Base-by-base conservation (phyloP, 2,113 vertebrate species). In the Dunckerocampus dactyliophorus region DNA sequence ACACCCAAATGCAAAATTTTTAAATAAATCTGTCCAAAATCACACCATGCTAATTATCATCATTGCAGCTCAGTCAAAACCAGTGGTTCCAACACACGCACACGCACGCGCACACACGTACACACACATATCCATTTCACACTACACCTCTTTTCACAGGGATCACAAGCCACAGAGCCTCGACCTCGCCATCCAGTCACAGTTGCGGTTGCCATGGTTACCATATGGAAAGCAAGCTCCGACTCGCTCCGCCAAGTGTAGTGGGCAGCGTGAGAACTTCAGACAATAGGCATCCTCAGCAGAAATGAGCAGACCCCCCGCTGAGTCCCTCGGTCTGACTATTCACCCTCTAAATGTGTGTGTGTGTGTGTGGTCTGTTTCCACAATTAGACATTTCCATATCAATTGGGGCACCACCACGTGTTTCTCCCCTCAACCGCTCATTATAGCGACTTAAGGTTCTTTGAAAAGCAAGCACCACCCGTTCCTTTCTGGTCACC, bases 181-280 rank as follows among this genome's bases (percentile, higher is more conserved):
- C 81, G 81, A 81, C 80, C 74, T 77, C 57, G 37, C 63, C 75
- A 78, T 83, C 78, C 69, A 69, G 77, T 84, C 81, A 72, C 75
- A 54, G 74, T 70, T 66, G 59, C 79, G 47, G 87, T 90, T 80
- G 85, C 83, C 89, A 90, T 90, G 86, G 87, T 67, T 76, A 91
- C 90, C 81, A 60, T 76, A 79, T 76, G 66, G 76, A 72, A 82
- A 85, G 74, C 71, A 4, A 76, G 69, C 70, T 74, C 46, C 39
- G 62, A 69, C 67, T 83, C 79, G 51, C 64, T 83, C 62, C 48
- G 22, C 43, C 28, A 59, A 65, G 55, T 59, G 59, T 76, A 80
- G 69, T 65, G 81, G 76, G 73, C 85, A 86, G 80, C 59, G 76
- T 80, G 84, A 87, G 86, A 89, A 87, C 80, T 87, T 86, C 75